Evolutionary conservation across 2,888 invertebrate species (phyloP), one percentile per base, ranked within the genome.

Genomic region (Hirtodrosophila confusa): DNA sequence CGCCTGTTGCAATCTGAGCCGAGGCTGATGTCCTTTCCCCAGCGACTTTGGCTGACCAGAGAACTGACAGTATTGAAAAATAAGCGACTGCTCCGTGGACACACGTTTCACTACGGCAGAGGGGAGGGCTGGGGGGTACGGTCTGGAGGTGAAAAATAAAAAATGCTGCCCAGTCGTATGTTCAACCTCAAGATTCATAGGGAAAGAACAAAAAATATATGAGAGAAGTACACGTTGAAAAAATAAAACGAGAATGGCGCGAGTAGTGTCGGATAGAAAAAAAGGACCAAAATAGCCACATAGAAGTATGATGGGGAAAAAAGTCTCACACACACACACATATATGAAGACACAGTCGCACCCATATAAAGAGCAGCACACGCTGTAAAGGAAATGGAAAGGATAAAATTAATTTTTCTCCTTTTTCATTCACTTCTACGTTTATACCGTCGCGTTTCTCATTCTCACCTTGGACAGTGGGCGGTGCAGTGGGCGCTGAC

Each of bases 341-440:
- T 29, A 53, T 17, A 31, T 27, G 33, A 27, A 36, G 9, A 12
- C 9, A 29, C 31, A 43, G n/a, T 45, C 31, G 12, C 51, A 68
- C 49, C 36, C 11, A 36, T 43, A 60, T 29, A 64, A 5, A 56
- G 29, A 56, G 24, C 43, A 9, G 50, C 11, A 39, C 43, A 37
- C 53, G 50, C 36, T 53, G 41, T 51, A 62, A 56, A 58, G 69
- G 75, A 75, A 80, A 76, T 76, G 72, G 69, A 76, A 80, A 69
- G 82, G 78, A 74, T 78, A 75, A 85, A 80, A 83, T 83, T 83
- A 82, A 83, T 85, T 82, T 83, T 80, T 72, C 65, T 75, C 40
- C 40, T 61, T 64, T 69, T 61, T 27, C 64, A 69, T 72, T 65
- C 69, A 57, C 62, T 82, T 69, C 48, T 56, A 40, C 61, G 37